A percentile compares a stretch with the other conserved stretches of the same genome.
phyloP scores from a whole-genome alignment of 2,797 vertebrate species.

The Sternotherus odoratus region DNA sequence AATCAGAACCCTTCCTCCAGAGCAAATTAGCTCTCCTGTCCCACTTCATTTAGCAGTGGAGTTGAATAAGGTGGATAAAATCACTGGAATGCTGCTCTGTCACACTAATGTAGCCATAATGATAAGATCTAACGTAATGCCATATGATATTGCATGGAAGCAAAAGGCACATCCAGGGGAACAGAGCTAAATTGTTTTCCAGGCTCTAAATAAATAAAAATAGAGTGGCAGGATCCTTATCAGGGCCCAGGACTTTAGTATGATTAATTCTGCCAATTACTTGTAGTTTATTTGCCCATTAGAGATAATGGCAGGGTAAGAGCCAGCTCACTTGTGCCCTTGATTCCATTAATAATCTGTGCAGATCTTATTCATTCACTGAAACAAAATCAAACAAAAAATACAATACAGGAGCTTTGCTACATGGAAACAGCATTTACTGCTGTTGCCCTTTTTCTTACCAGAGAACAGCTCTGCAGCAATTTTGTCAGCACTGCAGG shows the following conservation, averaged over 20 bases:
- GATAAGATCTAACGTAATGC: constrained; percentile 41
- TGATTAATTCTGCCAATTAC: constrained; percentile 73
- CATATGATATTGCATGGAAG: neutral
- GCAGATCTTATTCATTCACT: constrained; percentile 28
- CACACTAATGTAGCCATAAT: constrained; percentile 2
- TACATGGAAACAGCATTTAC: constrained; percentile 16
- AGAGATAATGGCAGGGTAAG: constrained; percentile 69
- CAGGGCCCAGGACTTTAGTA: constrained; percentile 45
- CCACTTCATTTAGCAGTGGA: constrained; percentile 45
- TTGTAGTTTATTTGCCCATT: constrained; percentile 46
- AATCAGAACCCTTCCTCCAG: constrained; percentile 4
- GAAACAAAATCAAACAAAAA: constrained; percentile 52
- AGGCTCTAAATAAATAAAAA: constrained; percentile 67
- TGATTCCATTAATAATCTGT: constrained; percentile 37
- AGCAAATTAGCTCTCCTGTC: constrained; percentile 52
- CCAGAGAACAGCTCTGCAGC: neutral
- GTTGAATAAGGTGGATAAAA: constrained; percentile 32
- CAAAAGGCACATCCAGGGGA: constrained; percentile 47
- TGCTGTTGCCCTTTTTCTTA: neutral
- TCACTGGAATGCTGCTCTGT: constrained; percentile 33
- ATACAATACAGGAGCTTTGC: constrained; percentile 11
- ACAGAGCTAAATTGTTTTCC: constrained; percentile 62
- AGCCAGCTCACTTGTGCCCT: constrained; percentile 17
- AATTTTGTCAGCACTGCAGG: neutral
- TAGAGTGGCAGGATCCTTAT: constrained; percentile 52